Percentiles rank a stretch among this genome's conserved stretches.
Conservation (phyloP, 1,140 invertebrate species). For the Callitettix versicolor region DNA sequence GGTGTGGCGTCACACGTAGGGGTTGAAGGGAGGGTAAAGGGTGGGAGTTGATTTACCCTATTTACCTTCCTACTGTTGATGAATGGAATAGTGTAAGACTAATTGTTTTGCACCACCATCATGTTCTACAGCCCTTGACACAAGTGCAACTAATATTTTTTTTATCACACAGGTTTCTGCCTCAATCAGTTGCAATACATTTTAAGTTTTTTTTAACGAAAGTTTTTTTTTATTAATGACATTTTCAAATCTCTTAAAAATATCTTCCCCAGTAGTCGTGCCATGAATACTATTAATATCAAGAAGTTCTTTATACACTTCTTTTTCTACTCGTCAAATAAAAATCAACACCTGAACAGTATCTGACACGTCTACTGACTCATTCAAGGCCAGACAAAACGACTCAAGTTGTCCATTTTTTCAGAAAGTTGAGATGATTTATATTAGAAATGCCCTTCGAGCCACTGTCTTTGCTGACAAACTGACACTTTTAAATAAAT, state of each 20-base stretch:
- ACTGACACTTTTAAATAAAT: not conserved
- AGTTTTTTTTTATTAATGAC: not conserved
- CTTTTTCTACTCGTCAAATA: constrained; percentile 21
- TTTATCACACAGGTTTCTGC: not conserved
- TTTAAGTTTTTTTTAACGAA: too few species aligned
- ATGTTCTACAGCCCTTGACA: not conserved
- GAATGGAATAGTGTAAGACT: not conserved
- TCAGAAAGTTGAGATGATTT: constrained; percentile 5
- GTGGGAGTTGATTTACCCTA: too few species aligned
- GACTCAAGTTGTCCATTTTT: constrained; percentile 22
- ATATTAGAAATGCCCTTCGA: not conserved
- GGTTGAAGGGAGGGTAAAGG: too few species aligned
- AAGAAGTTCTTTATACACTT: constrained; percentile 23
- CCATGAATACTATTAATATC: constrained; percentile 19
- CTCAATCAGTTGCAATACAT: not conserved
- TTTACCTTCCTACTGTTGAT: too few species aligned
- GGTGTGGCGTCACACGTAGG: too few species aligned
- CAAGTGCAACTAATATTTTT: not conserved
- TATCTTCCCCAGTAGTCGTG: constrained; percentile 23
- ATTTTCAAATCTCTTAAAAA: constrained; percentile 24
- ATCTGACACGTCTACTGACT: constrained; percentile 25
- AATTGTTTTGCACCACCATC: not conserved
- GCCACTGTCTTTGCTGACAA: not conserved
- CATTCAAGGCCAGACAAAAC: constrained; percentile 23
- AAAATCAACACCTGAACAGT: constrained; percentile 22